Evolutionary conservation across 2,113 vertebrate species (phyloP).

Genomic region (Stomatorhinus ivindoensis): DNA sequence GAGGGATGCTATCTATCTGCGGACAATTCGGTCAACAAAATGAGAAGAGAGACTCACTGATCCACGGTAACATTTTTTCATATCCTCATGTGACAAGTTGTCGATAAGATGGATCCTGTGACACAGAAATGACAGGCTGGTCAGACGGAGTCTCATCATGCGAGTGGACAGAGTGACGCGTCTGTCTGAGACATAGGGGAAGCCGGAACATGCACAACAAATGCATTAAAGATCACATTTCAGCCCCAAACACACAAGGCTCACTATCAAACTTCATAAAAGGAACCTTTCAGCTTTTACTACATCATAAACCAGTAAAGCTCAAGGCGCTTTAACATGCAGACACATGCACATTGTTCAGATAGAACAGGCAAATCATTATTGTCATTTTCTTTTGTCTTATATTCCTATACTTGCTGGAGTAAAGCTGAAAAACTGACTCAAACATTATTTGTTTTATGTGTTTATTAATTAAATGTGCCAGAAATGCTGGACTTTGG

Average conservation of each 20-base stretch:
- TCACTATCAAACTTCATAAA: not conserved
- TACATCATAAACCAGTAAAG: not conserved
- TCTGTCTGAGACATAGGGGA: not conserved
- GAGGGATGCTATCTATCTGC: not conserved
- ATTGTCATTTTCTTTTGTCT: not conserved
- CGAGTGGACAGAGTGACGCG: not conserved
- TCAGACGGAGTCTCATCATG: not conserved
- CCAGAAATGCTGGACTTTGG: not conserved
- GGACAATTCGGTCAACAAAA: not conserved
- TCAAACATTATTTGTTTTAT: not conserved
- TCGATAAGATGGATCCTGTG: constrained; percentile 36
- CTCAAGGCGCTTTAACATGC: not conserved
- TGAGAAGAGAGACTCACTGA: constrained; percentile 32
- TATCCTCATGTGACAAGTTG: constrained; percentile 35
- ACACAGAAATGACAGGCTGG: constrained; percentile 2
- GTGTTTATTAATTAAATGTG: not conserved
- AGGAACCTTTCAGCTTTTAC: not conserved
- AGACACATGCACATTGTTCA: not conserved
- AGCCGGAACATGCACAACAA: not conserved
- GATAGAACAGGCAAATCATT: not conserved
- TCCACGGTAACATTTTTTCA: constrained; percentile 40
- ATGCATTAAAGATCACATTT: not conserved
- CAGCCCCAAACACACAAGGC: not conserved
- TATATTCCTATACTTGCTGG: not conserved
- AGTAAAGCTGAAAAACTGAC: not conserved